Conservation (phyloP, 2,888 invertebrate genomes). For the Chrysopilus asiliformis region DNA sequence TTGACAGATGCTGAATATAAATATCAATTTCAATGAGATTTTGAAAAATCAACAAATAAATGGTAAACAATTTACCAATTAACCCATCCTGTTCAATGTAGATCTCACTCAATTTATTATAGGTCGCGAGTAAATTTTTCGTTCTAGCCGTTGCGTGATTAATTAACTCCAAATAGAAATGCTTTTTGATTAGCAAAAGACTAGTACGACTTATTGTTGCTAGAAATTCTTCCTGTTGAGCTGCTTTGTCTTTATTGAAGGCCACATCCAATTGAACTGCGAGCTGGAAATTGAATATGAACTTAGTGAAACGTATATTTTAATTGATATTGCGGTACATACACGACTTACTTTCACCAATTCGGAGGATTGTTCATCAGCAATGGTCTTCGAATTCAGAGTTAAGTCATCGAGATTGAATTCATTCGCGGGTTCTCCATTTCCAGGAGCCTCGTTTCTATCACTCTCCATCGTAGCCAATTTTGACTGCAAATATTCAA, state of each 20-base stretch:
- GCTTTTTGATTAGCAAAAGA: constrained; percentile 23
- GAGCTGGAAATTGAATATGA: constrained; percentile 19
- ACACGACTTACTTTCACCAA: constrained; percentile 12
- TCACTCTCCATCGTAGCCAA: constrained; percentile 21
- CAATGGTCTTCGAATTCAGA: too few relatives aligned
- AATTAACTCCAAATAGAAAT: constrained; percentile 28
- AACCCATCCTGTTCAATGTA: constrained; percentile 33
- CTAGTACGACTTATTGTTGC: constrained; percentile 32
- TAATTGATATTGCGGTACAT: too few relatives aligned
- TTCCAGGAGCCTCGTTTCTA: constrained; percentile 2
- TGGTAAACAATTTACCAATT: constrained; percentile 27
- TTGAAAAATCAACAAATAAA: background rate
- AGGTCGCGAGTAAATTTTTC: constrained; percentile 23
- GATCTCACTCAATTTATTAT: constrained; percentile 26
- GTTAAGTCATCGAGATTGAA: constrained; percentile 8
- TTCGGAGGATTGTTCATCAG: constrained; percentile 4
- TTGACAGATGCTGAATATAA: constrained; percentile 25
- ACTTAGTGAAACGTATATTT: background rate
- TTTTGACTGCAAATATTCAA: constrained; percentile 28
- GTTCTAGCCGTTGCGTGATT: constrained; percentile 29
- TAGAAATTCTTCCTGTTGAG: constrained; percentile 34
- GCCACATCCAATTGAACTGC: constrained; percentile 29
- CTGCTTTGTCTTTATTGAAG: constrained; percentile 29
- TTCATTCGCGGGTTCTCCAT: too few relatives aligned
- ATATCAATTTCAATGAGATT: background rate